Percentiles rank a stretch among this genome's conserved stretches.
These are phyloP conservation scores for Acanthopagrus latus DNA, from an alignment of 2,797 vertebrate genomes.

Conservation along the genomic window DNA sequence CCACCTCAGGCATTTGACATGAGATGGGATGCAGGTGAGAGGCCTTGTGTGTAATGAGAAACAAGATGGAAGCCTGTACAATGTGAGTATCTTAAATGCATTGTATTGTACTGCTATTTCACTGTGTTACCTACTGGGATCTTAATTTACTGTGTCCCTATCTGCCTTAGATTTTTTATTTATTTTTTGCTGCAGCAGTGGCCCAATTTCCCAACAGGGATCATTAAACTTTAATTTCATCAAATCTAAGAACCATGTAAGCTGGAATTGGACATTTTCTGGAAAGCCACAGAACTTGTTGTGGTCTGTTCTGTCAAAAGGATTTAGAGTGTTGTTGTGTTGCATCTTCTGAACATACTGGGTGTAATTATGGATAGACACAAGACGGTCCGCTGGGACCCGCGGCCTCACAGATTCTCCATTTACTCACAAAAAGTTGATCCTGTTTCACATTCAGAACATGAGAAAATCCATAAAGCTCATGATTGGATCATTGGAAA, in stretches of 20 bases:
- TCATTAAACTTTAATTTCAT: conserved; percentile 70
- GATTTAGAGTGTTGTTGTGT: conserved; percentile 55
- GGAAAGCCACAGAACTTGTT: conserved; percentile 34
- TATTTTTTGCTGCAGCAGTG: conserved; percentile 12
- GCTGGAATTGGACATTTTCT: conserved; percentile 53
- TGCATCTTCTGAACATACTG: conserved; percentile 19
- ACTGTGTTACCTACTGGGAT: conserved; percentile 7
- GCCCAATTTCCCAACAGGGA: conserved; percentile 53
- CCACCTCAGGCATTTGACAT: not conserved
- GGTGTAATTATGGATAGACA: conserved; percentile 13
- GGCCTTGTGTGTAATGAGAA: conserved; percentile 2
- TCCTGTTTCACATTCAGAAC: not conserved
- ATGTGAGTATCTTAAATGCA: not conserved
- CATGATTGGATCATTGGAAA: not conserved
- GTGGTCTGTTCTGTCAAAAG: conserved; percentile 46
- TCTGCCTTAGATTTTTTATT: conserved; percentile 1
- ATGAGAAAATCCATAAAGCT: not conserved
- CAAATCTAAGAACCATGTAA: conserved; percentile 73
- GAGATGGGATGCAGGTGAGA: conserved; percentile 12
- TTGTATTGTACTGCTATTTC: not conserved
- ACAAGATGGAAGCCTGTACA: not conserved
- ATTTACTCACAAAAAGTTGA: not conserved
- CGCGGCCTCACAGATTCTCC: not conserved
- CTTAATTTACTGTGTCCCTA: conserved; percentile 3
- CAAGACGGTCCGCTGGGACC: conserved; percentile 1